Base-by-base conservation (phyloP, 2,888 invertebrate genomes). In the Troilus luridus region DNA sequence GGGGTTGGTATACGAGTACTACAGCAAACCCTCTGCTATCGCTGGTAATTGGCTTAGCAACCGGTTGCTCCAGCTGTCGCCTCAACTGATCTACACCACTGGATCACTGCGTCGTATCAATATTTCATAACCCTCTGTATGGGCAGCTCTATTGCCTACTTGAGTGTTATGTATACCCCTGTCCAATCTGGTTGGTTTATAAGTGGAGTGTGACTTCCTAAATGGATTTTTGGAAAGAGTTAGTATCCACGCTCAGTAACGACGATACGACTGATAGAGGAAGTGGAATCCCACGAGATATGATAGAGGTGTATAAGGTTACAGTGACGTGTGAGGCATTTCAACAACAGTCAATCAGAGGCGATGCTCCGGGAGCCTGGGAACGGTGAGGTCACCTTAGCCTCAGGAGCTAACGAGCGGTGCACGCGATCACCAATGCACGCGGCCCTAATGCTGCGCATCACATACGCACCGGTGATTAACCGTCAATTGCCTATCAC, bases 371-470 rank as follows among this genome's bases (percentile, higher is more conserved):
- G 9, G 12, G 85, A 85, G 85, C 85, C 19, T 85, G 85, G 85
- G 85, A 85, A 85, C 85, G 56, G 56, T 56, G 85, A 85, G 85
- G 85, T 85, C 85, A 85, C n/a, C 56, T 0, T 1, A 5, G n/a
- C 54, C 56, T 56, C 85, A 85, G 56, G 85, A 56, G 56, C 56
- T 85, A 56, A 85, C n/a, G 85, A 85, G 11, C 85, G 0, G 7
- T n/a, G 85, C 85, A 85, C 85, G 85, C 85, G 17, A 85, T n/a
- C 17, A 58, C n/a, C 56, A 6, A 85, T 56, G 85, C 85, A 85
- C 85, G 56, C 56, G 54, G 11, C 54, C 0, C 72, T 77, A 77
- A 77, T 77, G 72, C 72, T 17, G 41, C 72, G 72, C 72, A 77
- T 77, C 72, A 41, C 72, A 17, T 77, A 77, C 72, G 12, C 17